Evolutionary conservation across 2,888 invertebrate genomes (phyloP).

Genomic region (Anoncus sp.): DNA sequence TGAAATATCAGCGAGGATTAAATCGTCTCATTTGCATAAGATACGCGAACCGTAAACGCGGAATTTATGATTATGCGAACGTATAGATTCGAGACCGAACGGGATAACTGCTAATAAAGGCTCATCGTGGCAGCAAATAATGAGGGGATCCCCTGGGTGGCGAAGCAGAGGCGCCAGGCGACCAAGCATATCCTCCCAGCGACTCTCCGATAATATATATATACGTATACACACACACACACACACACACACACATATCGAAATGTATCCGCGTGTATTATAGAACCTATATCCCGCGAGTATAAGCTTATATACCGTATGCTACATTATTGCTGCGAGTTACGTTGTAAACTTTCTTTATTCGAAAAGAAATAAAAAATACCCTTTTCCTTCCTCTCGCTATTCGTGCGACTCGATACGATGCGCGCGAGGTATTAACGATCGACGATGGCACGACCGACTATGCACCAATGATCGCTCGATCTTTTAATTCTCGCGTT

Average conservation of each 20-base stretch:
- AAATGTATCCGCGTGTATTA: slow-evolving; percentile 34
- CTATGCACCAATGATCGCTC: slow-evolving; percentile 49
- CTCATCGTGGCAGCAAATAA: slow-evolving; percentile 80
- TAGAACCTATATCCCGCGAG: slow-evolving; percentile 46
- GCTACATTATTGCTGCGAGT: slow-evolving; percentile 78
- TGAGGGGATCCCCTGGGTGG: slow-evolving; percentile 81
- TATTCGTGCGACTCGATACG: slow-evolving; percentile 61
- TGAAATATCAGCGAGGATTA: slow-evolving; percentile 79
- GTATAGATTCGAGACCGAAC: slow-evolving; percentile 82
- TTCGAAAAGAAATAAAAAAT: slow-evolving; percentile 57
- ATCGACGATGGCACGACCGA: slow-evolving; percentile 47
- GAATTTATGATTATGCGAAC: slow-evolving; percentile 82
- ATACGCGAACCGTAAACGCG: slow-evolving; percentile 80
- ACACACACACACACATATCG: slow-evolving; percentile 26
- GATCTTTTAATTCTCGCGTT: slow-evolving; percentile 48
- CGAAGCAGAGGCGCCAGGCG: slow-evolving; percentile 78
- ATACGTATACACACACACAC: slow-evolving; percentile 5
- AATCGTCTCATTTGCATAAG: slow-evolving; percentile 83
- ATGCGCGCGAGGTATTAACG: slow-evolving; percentile 56
- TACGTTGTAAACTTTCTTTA: slow-evolving; percentile 78
- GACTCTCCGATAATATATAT: slow-evolving; percentile 54
- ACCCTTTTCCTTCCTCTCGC: slow-evolving; percentile 50
- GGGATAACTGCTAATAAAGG: slow-evolving; percentile 82
- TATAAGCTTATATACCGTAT: slow-evolving; percentile 76
- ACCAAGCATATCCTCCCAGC: slow-evolving; percentile 74